phyloP scores from a whole-genome alignment of 2,888 invertebrate genomes.

The Anthophora plumipes region DNA sequence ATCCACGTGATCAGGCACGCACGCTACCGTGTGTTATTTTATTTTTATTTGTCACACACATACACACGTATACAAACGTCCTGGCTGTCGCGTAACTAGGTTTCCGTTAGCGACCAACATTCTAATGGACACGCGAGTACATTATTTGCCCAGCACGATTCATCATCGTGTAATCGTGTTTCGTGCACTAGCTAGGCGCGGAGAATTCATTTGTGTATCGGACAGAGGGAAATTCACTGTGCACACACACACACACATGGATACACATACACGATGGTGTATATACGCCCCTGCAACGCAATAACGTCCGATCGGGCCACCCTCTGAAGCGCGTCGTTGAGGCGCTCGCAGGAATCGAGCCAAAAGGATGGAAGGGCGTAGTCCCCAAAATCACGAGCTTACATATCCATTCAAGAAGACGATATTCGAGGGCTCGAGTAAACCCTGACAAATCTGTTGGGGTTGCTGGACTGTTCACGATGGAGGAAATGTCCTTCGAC shows the following conservation, averaged over 20 bases:
- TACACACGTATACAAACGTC: too few species aligned
- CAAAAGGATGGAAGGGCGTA: slow-evolving; percentile 45
- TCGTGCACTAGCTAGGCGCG: slow-evolving; percentile 27
- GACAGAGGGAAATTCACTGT: slow-evolving; percentile 34
- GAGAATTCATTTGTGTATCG: slow-evolving; percentile 50
- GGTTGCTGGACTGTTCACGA: slow-evolving; percentile 8
- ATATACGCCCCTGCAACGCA: slow-evolving; percentile 55
- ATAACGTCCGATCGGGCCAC: slow-evolving; percentile 64
- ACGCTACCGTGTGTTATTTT: not conserved
- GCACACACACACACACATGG: slow-evolving; percentile 25
- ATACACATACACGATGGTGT: too few species aligned
- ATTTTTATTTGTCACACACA: not conserved
- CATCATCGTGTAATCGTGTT: slow-evolving; percentile 57
- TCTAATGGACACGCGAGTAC: slow-evolving; percentile 50
- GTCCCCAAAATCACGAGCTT: slow-evolving; percentile 59
- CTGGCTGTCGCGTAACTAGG: slow-evolving; percentile 22
- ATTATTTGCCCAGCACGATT: slow-evolving; percentile 54
- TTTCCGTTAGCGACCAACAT: slow-evolving; percentile 48
- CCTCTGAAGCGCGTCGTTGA: slow-evolving; percentile 3
- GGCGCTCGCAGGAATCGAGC: slow-evolving; percentile 23
- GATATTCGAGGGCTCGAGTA: slow-evolving; percentile 46
- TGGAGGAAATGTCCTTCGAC: not conserved
- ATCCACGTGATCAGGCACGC: not conserved
- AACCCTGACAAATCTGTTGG: slow-evolving; percentile 53
- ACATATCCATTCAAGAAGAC: slow-evolving; percentile 54